Conservation (phyloP, 1,140 invertebrate genomes). For the Penaeus chinensis region DNA sequence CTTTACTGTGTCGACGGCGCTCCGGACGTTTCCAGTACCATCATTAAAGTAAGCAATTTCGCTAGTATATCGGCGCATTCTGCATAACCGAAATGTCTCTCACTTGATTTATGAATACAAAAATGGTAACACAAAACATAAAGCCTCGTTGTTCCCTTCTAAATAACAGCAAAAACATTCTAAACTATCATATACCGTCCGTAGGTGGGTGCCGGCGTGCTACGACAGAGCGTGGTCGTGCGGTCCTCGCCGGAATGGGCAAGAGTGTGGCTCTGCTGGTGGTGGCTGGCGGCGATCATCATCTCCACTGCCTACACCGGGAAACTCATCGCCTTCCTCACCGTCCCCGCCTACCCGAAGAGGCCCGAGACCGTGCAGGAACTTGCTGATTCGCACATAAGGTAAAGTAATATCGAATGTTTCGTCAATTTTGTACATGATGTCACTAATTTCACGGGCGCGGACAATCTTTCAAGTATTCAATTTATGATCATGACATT, state of each 20-base stretch:
- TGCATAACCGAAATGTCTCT: too few species aligned
- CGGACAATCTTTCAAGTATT: too few species aligned
- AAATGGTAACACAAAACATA: too few species aligned
- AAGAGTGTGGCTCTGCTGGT: conserved; percentile 7
- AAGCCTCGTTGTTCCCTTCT: too few species aligned
- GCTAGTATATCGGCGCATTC: not conserved
- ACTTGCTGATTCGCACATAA: conserved; percentile 3
- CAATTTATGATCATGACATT: too few species aligned
- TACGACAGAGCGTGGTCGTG: conserved; percentile 8
- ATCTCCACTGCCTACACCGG: not conserved
- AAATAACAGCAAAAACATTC: too few species aligned
- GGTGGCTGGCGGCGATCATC: conserved; percentile 30
- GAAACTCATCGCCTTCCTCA: conserved; percentile 29
- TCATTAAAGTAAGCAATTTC: conserved; percentile 1
- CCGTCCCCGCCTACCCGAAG: conserved; percentile 18
- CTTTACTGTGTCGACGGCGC: not conserved
- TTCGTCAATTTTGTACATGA: too few species aligned
- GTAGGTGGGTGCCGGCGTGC: conserved; percentile 13
- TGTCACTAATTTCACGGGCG: too few species aligned
- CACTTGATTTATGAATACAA: too few species aligned
- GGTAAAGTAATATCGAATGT: not conserved
- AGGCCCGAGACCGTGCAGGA: conserved; percentile 18
- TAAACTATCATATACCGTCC: too few species aligned
- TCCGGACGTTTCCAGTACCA: not conserved
- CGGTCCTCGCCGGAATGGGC: not conserved